phyloP scores from a whole-genome alignment of 2,113 vertebrate genomes.

The Agapornis roseicollis region DNA sequence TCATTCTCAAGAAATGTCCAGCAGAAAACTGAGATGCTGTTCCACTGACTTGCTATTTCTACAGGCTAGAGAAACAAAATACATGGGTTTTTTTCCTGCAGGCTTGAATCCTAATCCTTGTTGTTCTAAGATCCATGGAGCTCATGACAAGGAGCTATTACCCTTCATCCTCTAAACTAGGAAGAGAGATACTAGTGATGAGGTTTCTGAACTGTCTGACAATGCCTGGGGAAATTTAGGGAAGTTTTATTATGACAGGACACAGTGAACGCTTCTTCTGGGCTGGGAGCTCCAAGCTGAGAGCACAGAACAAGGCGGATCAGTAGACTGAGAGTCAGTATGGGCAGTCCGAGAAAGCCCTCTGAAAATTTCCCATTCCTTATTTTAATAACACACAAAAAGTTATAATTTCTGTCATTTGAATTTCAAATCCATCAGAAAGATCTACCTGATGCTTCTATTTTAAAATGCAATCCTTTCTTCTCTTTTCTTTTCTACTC shows the following conservation, averaged over 20 bases:
- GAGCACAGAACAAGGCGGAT: background rate
- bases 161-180: background rate
- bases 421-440: conserved; percentile 60
- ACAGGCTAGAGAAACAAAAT: background rate
- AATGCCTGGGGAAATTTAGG: background rate
- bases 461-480: conserved; percentile 66
- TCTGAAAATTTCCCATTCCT: background rate
- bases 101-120: background rate
- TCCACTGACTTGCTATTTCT: background rate
- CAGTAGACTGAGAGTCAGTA: background rate
- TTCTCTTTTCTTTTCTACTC: conserved; percentile 57
- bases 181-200: background rate
- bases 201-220: background rate
- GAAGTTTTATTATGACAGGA: background rate
- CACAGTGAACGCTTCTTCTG: background rate
- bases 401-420: conserved; percentile 55
- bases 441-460: conserved; percentile 59
- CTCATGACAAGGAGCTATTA: background rate
- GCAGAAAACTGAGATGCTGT: background rate
- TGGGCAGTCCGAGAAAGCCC: background rate
- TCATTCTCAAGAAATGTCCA: background rate
- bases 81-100: background rate
- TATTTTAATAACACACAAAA: conserved; percentile 34
- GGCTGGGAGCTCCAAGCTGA: background rate
- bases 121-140: background rate